Evolutionary conservation across 2,113 vertebrate species (phyloP), one percentile per base, ranked within the genome.

Genomic region (Phalacrocorax aristotelis): DNA sequence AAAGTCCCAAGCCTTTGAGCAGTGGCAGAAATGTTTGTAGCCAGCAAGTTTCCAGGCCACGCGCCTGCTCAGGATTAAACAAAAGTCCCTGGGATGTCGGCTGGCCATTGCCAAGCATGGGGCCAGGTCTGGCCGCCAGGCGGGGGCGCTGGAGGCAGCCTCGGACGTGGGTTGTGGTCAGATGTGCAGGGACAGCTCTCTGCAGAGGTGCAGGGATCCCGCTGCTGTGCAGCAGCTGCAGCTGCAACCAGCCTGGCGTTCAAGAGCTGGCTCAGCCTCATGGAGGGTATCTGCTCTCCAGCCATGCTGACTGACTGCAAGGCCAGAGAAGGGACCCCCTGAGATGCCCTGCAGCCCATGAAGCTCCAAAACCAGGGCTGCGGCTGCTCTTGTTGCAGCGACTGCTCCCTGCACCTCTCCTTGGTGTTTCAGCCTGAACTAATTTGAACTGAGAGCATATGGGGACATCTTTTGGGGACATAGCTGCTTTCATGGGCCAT

Each of bases 361-460:
- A 79, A 91, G 76, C 58, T 89, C n/a, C 11, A 5, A 77, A 81
- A 82, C 46, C 22, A 57, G 76, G 64, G 25, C 71, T 86, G 36
- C 48, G 76, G 79, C 79, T 90, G 83, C 19, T 92, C 46, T 87
- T 92, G 55, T 92, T 89, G 89, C 5, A 6, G 87, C 5, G 21
- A 42, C 87, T 91, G 74, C 84, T 96, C 61, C 77, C 42, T 94
- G 77, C 62, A 83, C 89, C 86, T 69, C 86, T 87, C 77, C 91
- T 90, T 95, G 80, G 89, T 95, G 86, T 94, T 91, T 91, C 94
- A 95, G 94, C 91, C 94, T 96, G 95, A 97, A 95, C 87, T 96
- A 95, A 97, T 97, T 96, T 95, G 75, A 91, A 49, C 87, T 48
- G 97, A 95, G 97, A 97, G 94, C 95, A 96, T 83, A 66, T 1